phyloP scores from a whole-genome alignment of 2,113 vertebrate species.

The Hippolais icterina region DNA sequence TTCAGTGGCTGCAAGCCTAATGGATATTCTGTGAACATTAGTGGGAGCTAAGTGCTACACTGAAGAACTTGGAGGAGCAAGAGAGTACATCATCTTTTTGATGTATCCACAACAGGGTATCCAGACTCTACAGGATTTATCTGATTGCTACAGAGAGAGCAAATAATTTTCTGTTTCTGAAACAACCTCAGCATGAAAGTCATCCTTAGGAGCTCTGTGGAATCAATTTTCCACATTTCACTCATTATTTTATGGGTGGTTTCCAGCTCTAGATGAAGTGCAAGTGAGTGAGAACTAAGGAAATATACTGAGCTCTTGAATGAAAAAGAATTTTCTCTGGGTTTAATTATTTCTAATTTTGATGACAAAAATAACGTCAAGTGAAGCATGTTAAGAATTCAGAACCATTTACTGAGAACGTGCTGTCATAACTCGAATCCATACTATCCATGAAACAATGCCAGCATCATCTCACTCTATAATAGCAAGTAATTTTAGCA shows the following conservation, averaged over 20 bases:
- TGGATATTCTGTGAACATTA: not conserved
- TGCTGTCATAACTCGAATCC: not conserved
- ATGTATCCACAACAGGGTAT: not conserved
- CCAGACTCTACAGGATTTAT: not conserved
- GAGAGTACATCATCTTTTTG: not conserved
- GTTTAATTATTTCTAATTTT: constrained; percentile 6
- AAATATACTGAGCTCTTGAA: not conserved
- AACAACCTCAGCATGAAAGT: not conserved
- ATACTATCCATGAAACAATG: not conserved
- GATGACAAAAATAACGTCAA: not conserved
- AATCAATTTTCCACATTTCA: not conserved
- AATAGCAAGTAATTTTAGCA: not conserved
- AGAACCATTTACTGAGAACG: not conserved
- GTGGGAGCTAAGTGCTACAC: not conserved
- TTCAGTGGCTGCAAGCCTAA: not conserved
- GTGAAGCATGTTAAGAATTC: not conserved
- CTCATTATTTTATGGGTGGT: not conserved
- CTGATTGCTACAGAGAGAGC: not conserved
- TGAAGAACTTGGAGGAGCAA: not conserved
- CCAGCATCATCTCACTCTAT: not conserved
- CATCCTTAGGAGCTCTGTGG: not conserved
- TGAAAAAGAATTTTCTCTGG: not conserved
- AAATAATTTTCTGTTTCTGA: not conserved
- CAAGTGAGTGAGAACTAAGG: not conserved
- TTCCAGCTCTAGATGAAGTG: not conserved